Percentiles rank a stretch among this genome's conserved stretches.
Evolutionary conservation across 2,797 vertebrate species (phyloP).

Genomic region (Varecia variegata): DNA sequence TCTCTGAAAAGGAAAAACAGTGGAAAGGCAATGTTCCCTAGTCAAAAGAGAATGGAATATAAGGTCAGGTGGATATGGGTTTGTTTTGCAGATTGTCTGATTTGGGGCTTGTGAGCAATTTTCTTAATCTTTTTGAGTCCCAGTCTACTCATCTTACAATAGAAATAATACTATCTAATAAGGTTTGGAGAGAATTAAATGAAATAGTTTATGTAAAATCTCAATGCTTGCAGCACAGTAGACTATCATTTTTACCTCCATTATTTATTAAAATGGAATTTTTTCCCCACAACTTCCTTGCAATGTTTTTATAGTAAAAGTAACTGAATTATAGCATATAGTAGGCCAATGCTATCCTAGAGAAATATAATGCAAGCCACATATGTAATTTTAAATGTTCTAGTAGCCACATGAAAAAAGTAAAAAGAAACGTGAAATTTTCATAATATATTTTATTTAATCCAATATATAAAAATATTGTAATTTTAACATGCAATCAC

Average conservation of each 20-base stretch:
- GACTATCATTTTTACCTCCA: not conserved
- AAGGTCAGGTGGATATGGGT: not conserved
- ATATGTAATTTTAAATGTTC: slow-evolving; percentile 26
- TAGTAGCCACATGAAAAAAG: not conserved
- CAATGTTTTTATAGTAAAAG: not conserved
- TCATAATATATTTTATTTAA: not conserved
- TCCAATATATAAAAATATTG: not conserved
- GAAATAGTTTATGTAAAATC: not conserved
- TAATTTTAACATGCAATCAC: not conserved
- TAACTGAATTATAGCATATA: slow-evolving; percentile 22
- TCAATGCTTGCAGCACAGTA: not conserved
- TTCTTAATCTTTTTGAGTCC: not conserved
- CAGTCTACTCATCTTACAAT: not conserved
- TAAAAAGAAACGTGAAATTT: slow-evolving; percentile 20
- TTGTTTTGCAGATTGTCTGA: not conserved
- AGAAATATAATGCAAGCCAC: slow-evolving; percentile 21
- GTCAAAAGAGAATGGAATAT: not conserved
- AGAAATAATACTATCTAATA: not conserved
- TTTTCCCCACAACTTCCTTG: not conserved
- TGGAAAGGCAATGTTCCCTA: not conserved
- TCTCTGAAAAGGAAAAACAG: not conserved
- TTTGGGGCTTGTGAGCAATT: not conserved
- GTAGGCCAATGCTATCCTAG: not conserved
- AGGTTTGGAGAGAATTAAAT: not conserved
- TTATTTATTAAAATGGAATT: not conserved